These are phyloP conservation scores for Chunga burmeisteri DNA, from an alignment of 2,113 vertebrate genomes.

Conservation along the genomic window DNA sequence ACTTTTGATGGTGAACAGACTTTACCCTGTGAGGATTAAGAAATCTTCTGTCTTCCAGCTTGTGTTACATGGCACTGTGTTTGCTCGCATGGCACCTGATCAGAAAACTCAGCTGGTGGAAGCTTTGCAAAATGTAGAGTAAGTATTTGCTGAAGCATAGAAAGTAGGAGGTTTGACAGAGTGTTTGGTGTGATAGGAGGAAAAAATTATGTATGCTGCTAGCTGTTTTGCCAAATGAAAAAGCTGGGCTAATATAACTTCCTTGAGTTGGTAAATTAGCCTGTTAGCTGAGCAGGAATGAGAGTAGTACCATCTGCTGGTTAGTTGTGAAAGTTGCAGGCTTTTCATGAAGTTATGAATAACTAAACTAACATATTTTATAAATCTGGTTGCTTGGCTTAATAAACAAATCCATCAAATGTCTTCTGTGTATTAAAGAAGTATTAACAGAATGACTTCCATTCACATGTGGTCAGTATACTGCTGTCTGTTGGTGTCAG, in stretches of 20 bases:
- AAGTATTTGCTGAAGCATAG: conserved; percentile 66
- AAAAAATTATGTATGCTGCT: neutral
- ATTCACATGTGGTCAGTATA: neutral
- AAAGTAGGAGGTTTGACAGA: accelerated
- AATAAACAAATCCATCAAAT: neutral
- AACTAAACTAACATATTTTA: neutral
- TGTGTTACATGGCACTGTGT: conserved; percentile 92
- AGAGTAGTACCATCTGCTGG: conserved; percentile 38
- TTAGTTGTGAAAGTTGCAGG: neutral
- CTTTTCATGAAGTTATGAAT: neutral
- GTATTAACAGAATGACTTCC: neutral
- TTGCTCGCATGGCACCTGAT: conserved; percentile 96
- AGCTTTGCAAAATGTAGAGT: conserved; percentile 94
- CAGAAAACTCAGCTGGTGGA: conserved; percentile 98
- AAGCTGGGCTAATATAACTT: neutral
- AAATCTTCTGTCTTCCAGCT: conserved; percentile 75
- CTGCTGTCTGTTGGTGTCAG: neutral
- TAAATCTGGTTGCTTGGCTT: neutral
- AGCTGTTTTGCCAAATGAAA: neutral
- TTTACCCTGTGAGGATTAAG: neutral
- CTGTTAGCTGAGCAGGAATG: neutral
- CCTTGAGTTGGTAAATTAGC: neutral
- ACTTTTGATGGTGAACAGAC: neutral
- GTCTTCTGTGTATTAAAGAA: neutral
- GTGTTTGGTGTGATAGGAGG: neutral